Base-by-base conservation (phyloP, 37 sponge, comb jelly and placozoan genomes). In the Eunapius fragilis region DNA sequence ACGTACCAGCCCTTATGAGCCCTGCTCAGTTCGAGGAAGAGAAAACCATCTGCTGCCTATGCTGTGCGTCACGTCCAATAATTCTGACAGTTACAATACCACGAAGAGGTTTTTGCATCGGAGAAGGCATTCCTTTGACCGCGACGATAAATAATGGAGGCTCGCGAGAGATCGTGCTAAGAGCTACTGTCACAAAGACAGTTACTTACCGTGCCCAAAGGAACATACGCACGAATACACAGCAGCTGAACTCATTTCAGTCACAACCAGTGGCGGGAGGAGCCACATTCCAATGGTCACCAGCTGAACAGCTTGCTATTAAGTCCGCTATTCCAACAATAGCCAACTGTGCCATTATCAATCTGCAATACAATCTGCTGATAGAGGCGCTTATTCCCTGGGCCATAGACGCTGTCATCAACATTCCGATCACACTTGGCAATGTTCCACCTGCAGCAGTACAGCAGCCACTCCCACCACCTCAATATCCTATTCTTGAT, bases 51-150 rank as follows among this genome's bases (percentile, higher is more conserved):
- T 81, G 94, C 72, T 94, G 91, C 72, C 69, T 94, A n/a, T 94
- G 94, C 82, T 94, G 94, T 80, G 77, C 84, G 5, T 91, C 94
- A 45, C 89, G 86, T 7, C 88, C 90, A 31, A 83, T 94, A 22
- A 25, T 58, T 2, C 71, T 94, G 31, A 84, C 74, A 4, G 91
- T 78, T 23, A 26, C 49, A 14, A 69, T 81, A 3, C 76, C 88
- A 23, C 79, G 91, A 30, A 78, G 37, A 36, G 94, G 88, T 3
- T 94, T 72, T 74, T 94, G 94, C 35, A 86, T 86, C 25, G 84
- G 86, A 26, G 91, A 91, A 32, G 33, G 49, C 23, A 82, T 91
- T 41, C 80, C 78, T 3, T 37, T 91, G 37, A 79, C 35, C 1
- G 84, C 76, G 24, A 27, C 71, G 13, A 69, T 87, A 30, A 87